Conservation (phyloP, 1,140 invertebrate genomes). For the Brachionus angularis region DNA sequence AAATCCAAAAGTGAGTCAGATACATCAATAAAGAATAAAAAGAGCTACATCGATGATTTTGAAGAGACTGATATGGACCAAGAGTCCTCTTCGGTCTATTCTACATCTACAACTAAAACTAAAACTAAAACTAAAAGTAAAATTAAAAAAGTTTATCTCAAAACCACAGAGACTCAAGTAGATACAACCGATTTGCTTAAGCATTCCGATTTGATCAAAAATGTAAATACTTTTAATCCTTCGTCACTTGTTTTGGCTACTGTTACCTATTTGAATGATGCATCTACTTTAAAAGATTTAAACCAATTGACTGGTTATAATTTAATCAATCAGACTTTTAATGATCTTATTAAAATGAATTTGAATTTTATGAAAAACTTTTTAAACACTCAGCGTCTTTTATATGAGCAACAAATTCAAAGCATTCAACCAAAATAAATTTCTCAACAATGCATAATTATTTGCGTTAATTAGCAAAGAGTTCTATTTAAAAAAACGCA, state of each 20-base stretch:
- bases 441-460: not conserved
- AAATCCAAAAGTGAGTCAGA: constrained; percentile 15
- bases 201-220: constrained; percentile 17
- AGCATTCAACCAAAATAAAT: constrained; percentile 6
- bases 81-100: not conserved
- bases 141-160: not conserved
- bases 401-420: constrained; percentile 39
- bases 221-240: constrained; percentile 16
- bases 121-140: not conserved
- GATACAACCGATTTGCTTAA: constrained; percentile 22
- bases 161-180: constrained; percentile 6
- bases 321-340: constrained; percentile 42
- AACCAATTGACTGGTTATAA: constrained; percentile 42
- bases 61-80: constrained; percentile 24
- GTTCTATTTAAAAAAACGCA: no score
- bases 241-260: not conserved
- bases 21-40: not conserved
- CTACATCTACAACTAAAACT: not conserved
- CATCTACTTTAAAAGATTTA: constrained; percentile 5
- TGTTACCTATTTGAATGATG: not conserved
- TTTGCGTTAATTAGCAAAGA: no score
- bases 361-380: constrained; percentile 42
- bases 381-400: constrained; percentile 7
- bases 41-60: constrained; percentile 35
- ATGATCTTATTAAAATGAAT: constrained; percentile 38